These are phyloP conservation scores for Symphodus melops DNA, from an alignment of 2,113 vertebrate genomes.

Conservation along the genomic window DNA sequence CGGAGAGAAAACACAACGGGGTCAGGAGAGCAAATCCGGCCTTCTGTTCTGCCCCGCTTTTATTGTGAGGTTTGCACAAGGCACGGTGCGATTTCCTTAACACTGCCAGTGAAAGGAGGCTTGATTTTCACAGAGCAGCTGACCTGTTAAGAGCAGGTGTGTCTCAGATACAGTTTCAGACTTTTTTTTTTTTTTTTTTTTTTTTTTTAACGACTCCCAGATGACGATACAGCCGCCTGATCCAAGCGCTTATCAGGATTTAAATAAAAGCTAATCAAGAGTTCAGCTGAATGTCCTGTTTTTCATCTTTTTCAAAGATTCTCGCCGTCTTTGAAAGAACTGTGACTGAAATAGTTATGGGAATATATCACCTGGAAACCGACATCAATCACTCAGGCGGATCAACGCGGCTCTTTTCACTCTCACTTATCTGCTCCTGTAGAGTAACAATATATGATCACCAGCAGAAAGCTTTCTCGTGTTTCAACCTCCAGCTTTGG, in stretches of 20 bases:
- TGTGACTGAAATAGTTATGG: neutral
- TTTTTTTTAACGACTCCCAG: slow-evolving; percentile 53
- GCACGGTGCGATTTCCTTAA: slow-evolving; percentile 71
- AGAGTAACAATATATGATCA: slow-evolving; percentile 65
- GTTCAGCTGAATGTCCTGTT: slow-evolving; percentile 8
- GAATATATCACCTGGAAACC: slow-evolving; percentile 37
- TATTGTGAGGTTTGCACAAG: slow-evolving; percentile 68
- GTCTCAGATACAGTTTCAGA: slow-evolving; percentile 82
- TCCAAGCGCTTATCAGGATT: slow-evolving; percentile 44
- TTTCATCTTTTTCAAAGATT: slow-evolving; percentile 16
- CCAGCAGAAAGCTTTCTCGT: slow-evolving; percentile 61
- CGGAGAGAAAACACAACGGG: slow-evolving; percentile 62
- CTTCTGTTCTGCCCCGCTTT: slow-evolving; percentile 62
- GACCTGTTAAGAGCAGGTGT: slow-evolving; percentile 83
- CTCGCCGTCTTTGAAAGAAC: neutral
- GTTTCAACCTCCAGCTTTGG: slow-evolving; percentile 70
- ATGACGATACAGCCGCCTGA: slow-evolving; percentile 45
- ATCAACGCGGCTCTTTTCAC: slow-evolving; percentile 27
- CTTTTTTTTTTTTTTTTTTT: slow-evolving; percentile 27
- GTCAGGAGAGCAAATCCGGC: slow-evolving; percentile 75
- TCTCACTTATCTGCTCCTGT: slow-evolving; percentile 60
- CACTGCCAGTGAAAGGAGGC: slow-evolving; percentile 73
- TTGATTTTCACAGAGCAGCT: slow-evolving; percentile 77
- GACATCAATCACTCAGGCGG: slow-evolving; percentile 31
- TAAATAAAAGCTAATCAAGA: slow-evolving; percentile 46